These are phyloP conservation scores for Diarsia mendica DNA, from an alignment of 2,888 invertebrate genomes.

Conservation along the genomic window DNA sequence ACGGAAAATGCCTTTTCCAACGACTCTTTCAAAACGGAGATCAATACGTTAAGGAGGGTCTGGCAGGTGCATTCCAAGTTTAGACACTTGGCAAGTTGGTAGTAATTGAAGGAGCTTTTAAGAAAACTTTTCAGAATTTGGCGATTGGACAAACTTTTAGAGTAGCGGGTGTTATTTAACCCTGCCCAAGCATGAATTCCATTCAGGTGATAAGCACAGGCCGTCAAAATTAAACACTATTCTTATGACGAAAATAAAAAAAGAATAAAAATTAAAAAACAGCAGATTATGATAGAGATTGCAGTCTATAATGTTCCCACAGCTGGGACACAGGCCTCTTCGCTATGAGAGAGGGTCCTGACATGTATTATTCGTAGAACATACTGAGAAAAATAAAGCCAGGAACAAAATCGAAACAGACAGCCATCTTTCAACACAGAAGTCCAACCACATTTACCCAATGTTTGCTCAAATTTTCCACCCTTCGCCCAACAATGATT, in stretches of 20 bases:
- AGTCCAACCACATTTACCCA: neutral
- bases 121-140: neutral
- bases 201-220: neutral
- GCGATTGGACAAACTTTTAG: neutral
- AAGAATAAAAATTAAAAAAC: too few species aligned
- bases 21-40: neutral
- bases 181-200: neutral
- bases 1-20: constrained; percentile 3
- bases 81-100: too few species aligned
- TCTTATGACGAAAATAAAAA: too few species aligned
- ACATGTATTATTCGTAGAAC: too few species aligned
- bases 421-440: neutral
- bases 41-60: neutral
- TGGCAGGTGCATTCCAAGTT: neutral
- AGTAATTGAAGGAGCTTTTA: neutral
- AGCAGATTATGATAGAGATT: neutral
- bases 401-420: neutral
- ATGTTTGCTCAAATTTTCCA: constrained; percentile 21
- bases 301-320: too few species aligned
- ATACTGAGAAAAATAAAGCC: neutral
- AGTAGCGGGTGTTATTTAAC: neutral
- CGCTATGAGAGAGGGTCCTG: too few species aligned
- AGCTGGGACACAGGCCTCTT: too few species aligned
- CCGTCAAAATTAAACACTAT: neutral
- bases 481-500: constrained; percentile 36